Percentiles rank a stretch among this genome's conserved stretches.
Evolutionary conservation across 2,113 vertebrate species (phyloP).

Genomic region (Camelus bactrianus): DNA sequence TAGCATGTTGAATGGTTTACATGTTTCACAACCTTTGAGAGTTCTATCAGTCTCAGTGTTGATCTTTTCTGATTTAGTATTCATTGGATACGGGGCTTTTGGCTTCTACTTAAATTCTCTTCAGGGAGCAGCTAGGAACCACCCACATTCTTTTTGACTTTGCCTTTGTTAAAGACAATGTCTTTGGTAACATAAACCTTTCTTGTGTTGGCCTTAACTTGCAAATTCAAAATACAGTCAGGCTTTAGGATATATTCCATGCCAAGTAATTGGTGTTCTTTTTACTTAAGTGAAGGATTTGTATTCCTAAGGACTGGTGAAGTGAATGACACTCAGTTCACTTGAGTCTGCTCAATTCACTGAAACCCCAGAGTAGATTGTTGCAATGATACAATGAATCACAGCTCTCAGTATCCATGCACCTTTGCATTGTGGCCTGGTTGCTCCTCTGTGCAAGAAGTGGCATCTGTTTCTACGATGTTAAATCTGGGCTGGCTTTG

Average conservation of each 20-base stretch:
- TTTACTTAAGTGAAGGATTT: background rate
- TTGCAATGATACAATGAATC: background rate
- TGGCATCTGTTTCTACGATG: background rate
- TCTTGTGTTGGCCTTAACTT: background rate
- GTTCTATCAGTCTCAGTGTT: background rate
- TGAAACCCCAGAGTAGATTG: background rate
- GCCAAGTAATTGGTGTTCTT: background rate
- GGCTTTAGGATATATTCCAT: background rate
- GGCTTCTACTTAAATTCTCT: background rate
- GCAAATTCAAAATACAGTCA: background rate
- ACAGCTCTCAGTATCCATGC: background rate
- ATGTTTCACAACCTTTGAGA: background rate
- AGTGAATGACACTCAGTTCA: background rate
- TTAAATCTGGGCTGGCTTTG: background rate
- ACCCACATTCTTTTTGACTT: slow-evolving; percentile 24
- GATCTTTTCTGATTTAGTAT: background rate
- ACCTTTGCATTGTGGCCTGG: background rate
- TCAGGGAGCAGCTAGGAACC: background rate
- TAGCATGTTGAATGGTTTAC: background rate
- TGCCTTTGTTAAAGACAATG: background rate
- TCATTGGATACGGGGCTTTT: background rate
- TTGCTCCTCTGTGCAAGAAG: background rate
- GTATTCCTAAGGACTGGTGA: background rate
- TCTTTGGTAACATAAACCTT: background rate
- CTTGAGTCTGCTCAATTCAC: background rate